phyloP scores from a whole-genome alignment of 2,888 invertebrate species.

The Rotaria magnacalcarata region DNA sequence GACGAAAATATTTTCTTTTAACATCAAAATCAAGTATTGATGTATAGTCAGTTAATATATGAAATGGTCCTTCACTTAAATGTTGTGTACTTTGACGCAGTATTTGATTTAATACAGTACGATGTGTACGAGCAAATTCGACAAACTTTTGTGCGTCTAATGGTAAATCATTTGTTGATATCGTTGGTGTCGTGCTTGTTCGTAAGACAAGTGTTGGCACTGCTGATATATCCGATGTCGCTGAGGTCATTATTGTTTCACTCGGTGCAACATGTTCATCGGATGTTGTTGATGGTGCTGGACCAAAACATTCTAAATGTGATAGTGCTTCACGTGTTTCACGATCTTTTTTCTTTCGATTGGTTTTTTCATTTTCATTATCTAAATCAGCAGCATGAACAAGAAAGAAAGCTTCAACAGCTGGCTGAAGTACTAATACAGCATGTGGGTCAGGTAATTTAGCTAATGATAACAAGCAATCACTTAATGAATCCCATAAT shows the following conservation, averaged over 20 bases:
- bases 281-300: conserved; percentile 14
- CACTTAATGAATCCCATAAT: conserved; percentile 74
- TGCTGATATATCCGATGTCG: neutral
- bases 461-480: conserved; percentile 73
- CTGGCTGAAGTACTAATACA: conserved; percentile 76
- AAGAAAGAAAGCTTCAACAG: conserved; percentile 83
- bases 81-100: conserved; percentile 69
- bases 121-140: conserved; percentile 64
- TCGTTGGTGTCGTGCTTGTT: neutral
- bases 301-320: conserved; percentile 31
- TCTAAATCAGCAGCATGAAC: conserved; percentile 69
- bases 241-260: neutral
- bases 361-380: conserved; percentile 49
- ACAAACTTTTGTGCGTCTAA: conserved; percentile 74
- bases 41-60: conserved; percentile 79
- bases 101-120: conserved; percentile 81
- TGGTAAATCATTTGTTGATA: conserved; percentile 51
- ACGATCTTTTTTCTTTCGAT: conserved; percentile 48
- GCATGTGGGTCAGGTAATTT: conserved; percentile 77
- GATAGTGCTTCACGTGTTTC: conserved; percentile 50
- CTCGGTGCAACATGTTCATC: neutral
- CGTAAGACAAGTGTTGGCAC: neutral
- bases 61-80: conserved; percentile 78
- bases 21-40: conserved; percentile 82
- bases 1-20: conserved; percentile 77